Base-by-base conservation (phyloP, 2,797 vertebrate genomes). In the Alca torda region DNA sequence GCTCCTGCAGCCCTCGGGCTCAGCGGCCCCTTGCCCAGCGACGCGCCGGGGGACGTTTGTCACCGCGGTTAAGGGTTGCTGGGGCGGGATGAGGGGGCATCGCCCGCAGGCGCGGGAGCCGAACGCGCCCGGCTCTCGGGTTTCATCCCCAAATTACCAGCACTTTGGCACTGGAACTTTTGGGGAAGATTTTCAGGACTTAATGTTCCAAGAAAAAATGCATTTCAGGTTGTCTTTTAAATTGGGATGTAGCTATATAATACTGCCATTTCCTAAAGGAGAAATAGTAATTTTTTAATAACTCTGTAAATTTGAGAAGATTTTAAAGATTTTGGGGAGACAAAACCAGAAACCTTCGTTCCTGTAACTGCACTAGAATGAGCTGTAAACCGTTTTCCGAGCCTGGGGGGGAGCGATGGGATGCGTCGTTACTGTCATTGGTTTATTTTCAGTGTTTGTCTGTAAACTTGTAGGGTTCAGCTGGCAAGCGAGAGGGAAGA, bases 41-140 rank as follows among this genome's bases (percentile, higher is more conserved):
- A 3, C 1, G 16, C 8, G 65, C 12, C 1, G 6, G 25, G 72
- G 30, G 26, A 60, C 14, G 1, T 12, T 23, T 23, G 8, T 39
- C 23, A 5, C 4, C n/a, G 0, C 2, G 33, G 10, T 3, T 0
- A 2, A 3, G 50, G 9, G 31, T 9, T 4, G 28, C 7, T 3
- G 9, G 26, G 35, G 37, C 37, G 16, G 57, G 57, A 10, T 25
- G n/a, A 46, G 46, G 46, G 61, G 61, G 59, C n/a, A 13, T 15
- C 14, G 3, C 30, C 31, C 4, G 41, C 50, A 28, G 14, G 57
- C 1, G 28, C 74, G 19, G 68, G 61, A 64, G 69, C 65, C 31
- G 39, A 39, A 3, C 4, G 13, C 13, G 26, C 11, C 39, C 30
- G 1, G 39, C 9, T 11, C 53, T 33, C 7, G 1, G 21, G 60